These are phyloP conservation scores for Tragulus kanchil DNA, from an alignment of 2,113 vertebrate species.

Conservation along the genomic window DNA sequence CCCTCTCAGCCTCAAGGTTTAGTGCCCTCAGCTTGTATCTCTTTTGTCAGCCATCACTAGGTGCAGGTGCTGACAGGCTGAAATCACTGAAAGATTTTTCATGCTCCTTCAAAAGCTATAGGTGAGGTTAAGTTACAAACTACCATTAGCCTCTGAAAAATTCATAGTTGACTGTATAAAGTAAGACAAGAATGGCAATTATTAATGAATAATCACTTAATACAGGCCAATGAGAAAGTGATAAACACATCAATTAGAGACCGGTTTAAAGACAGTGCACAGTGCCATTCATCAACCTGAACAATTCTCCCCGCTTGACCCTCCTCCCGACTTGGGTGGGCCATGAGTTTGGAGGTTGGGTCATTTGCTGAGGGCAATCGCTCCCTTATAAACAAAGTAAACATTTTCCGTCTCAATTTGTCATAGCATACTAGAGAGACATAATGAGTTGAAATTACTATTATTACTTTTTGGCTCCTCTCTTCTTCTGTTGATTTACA, in stretches of 20 bases:
- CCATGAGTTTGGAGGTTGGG: background rate
- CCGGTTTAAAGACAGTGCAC: slow-evolving; percentile 55
- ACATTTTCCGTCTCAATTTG: slow-evolving; percentile 54
- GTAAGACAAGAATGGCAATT: slow-evolving; percentile 42
- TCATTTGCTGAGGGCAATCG: background rate
- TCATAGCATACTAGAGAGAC: slow-evolving; percentile 56
- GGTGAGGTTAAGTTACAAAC: background rate
- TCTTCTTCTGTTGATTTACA: slow-evolving; percentile 70
- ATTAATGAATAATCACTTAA: slow-evolving; percentile 75
- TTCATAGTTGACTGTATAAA: slow-evolving; percentile 46
- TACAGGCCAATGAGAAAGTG: slow-evolving; percentile 62
- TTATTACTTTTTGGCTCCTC: slow-evolving; percentile 57
- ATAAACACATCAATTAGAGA: slow-evolving; percentile 73
- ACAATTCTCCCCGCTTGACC: background rate
- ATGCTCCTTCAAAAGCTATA: background rate
- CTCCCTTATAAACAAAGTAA: slow-evolving; percentile 32
- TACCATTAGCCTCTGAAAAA: slow-evolving; percentile 21
- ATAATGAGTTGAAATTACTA: slow-evolving; percentile 69
- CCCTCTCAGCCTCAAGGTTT: background rate
- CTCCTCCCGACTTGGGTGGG: background rate
- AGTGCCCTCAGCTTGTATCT: background rate
- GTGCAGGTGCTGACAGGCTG: background rate
- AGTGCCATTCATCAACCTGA: slow-evolving; percentile 42
- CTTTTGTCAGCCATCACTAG: background rate
- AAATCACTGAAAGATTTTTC: background rate